Conservation (phyloP, 2,888 invertebrate genomes). For the Adelognathus sp. region DNA sequence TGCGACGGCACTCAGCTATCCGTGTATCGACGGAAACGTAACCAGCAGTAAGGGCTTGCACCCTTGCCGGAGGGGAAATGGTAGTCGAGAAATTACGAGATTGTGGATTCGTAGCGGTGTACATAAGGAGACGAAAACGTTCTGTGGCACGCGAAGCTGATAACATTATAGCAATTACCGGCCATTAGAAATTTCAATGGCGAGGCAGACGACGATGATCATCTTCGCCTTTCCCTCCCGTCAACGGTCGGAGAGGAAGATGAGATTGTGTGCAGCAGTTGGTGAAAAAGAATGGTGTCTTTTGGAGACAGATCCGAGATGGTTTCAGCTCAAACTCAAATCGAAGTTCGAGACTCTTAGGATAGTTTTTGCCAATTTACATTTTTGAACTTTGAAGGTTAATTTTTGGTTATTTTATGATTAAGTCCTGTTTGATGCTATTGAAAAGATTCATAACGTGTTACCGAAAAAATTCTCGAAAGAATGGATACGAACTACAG, state of each 20-base stretch:
- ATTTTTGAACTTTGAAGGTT: background rate
- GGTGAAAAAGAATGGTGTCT: slow-evolving; percentile 4
- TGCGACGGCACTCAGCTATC: slow-evolving; percentile 16
- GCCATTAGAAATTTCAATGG: slow-evolving; percentile 18
- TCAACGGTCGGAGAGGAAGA: background rate
- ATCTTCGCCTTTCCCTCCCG: background rate
- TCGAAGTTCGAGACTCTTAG: too few species aligned
- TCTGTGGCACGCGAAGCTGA: slow-evolving; percentile 18
- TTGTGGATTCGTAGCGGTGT: background rate
- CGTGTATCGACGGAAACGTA: slow-evolving; percentile 11
- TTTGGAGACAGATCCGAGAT: background rate
- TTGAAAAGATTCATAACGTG: too few species aligned
- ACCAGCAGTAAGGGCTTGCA: slow-evolving; percentile 20
- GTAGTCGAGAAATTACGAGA: slow-evolving; percentile 11
- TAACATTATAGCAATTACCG: slow-evolving; percentile 47
- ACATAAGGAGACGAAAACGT: background rate
- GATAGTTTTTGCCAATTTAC: too few species aligned
- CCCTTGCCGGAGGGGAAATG: background rate
- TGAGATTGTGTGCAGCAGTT: background rate
- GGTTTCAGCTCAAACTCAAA: background rate
- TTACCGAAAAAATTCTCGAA: too few species aligned
- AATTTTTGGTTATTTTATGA: background rate
- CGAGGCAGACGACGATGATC: background rate
- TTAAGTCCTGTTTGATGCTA: background rate
- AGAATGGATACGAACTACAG: too few species aligned